Evolutionary conservation across 2,113 vertebrate genomes (phyloP).

Genomic region (Tachycineta bicolor): DNA sequence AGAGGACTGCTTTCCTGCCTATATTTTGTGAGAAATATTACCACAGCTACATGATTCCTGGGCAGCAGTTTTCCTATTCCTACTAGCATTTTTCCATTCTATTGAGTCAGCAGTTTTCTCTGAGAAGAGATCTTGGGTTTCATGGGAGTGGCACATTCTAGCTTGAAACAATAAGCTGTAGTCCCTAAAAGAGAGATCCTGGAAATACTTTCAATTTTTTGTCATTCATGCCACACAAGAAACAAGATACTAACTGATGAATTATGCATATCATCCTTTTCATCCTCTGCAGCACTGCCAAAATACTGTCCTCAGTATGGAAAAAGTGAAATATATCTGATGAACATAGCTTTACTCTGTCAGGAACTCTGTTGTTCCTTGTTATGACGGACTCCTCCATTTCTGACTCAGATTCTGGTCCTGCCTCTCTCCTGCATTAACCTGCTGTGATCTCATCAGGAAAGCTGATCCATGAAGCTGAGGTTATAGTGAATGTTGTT

Average conservation of each 20-base stretch:
- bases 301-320: neutral
- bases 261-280: neutral
- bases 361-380: neutral
- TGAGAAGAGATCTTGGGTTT: constrained; percentile 27
- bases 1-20: neutral
- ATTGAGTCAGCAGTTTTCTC: neutral
- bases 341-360: neutral
- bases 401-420: neutral
- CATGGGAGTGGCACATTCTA: constrained; percentile 19
- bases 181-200: neutral
- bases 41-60: neutral
- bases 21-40: neutral
- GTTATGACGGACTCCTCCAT: neutral
- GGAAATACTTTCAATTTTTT: neutral
- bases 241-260: neutral
- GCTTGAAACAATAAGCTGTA: constrained; percentile 1
- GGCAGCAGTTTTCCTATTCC: neutral
- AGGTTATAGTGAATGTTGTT: neutral
- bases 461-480: constrained; percentile 16
- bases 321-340: neutral
- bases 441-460: constrained; percentile 28
- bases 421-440: neutral
- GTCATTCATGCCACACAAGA: neutral
- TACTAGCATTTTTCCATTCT: neutral
- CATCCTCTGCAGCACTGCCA: neutral